Evolutionary conservation across 2,888 invertebrate genomes (phyloP).

Genomic region (Candidula unifasciata): DNA sequence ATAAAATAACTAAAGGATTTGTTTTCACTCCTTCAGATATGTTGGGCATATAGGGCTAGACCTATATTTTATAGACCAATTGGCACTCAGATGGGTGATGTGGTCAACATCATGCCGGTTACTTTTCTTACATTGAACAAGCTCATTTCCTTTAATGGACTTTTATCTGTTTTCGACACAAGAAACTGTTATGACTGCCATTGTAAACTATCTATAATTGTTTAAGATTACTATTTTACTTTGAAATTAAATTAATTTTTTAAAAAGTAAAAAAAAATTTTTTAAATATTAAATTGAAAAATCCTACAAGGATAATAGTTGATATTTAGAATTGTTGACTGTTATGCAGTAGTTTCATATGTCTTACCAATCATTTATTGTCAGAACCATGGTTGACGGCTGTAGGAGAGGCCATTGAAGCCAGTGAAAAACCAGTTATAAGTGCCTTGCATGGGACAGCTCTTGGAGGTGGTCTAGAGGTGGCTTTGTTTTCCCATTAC

Average conservation of each 20-base stretch:
- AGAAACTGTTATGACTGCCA: too few relatives aligned
- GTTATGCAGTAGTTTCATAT: background rate
- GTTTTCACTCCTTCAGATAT: too few relatives aligned
- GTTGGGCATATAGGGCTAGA: too few relatives aligned
- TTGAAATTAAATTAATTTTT: too few relatives aligned
- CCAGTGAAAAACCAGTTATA: slow-evolving; percentile 90
- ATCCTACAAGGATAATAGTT: background rate
- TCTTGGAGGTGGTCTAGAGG: slow-evolving; percentile 95
- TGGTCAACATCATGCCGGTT: too few relatives aligned
- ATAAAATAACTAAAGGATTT: too few relatives aligned
- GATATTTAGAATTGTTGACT: background rate
- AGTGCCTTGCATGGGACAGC: slow-evolving; percentile 97
- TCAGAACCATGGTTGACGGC: slow-evolving; percentile 75
- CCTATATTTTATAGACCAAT: too few relatives aligned
- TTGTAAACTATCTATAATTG: background rate
- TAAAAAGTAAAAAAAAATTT: too few relatives aligned
- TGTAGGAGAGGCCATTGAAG: slow-evolving; percentile 88
- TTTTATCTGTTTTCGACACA: too few relatives aligned
- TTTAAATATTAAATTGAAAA: background rate
- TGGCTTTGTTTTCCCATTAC: slow-evolving; percentile 95
- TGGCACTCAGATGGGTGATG: too few relatives aligned
- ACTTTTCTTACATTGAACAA: too few relatives aligned
- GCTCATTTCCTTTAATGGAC: too few relatives aligned
- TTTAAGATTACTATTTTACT: background rate
- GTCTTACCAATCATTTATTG: background rate